phyloP scores from a whole-genome alignment of 30 jellyfish, hydroid and myxozoan genomes.

The Chrysaora quinquecirrha region DNA sequence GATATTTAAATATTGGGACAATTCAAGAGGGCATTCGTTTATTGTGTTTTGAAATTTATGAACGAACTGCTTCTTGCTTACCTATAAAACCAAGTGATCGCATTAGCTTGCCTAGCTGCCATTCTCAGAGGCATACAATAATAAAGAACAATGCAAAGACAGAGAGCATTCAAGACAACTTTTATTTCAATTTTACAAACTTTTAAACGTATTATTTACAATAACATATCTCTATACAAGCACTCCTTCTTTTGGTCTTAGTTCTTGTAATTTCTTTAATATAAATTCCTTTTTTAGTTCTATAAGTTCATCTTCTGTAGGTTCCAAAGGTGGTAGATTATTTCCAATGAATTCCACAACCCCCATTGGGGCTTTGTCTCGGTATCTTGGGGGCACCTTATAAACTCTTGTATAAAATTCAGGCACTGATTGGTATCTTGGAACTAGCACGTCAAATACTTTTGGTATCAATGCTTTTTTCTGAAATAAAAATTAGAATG shows the following conservation, averaged over 20 bases:
- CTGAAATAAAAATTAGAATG: constrained; percentile 36
- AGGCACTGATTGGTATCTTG: constrained; percentile 58
- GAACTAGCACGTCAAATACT: constrained; percentile 80
- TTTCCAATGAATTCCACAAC: constrained; percentile 85
- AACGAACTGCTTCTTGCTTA: too few species aligned
- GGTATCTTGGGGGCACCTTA: constrained; percentile 66
- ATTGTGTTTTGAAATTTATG: too few species aligned
- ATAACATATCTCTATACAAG: too few species aligned
- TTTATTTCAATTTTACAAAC: too few species aligned
- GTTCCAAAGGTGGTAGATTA: constrained; percentile 68
- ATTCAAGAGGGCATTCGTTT: too few species aligned
- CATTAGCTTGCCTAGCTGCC: too few species aligned
- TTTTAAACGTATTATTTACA: too few species aligned
- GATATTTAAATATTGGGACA: too few species aligned
- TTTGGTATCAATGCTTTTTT: constrained; percentile 82
- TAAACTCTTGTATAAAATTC: constrained; percentile 78
- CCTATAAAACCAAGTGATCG: too few species aligned
- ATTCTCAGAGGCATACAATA: too few species aligned
- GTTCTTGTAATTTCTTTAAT: constrained; percentile 14
- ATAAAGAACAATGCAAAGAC: too few species aligned
- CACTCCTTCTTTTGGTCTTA: constrained; percentile 34
- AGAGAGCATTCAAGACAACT: too few species aligned
- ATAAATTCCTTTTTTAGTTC: constrained; percentile 50
- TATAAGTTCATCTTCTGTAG: constrained; percentile 71
- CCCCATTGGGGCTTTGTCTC: constrained; percentile 68